These are phyloP conservation scores for Catharus ustulatus DNA, from an alignment of 2,797 vertebrate genomes.

Conservation along the genomic window DNA sequence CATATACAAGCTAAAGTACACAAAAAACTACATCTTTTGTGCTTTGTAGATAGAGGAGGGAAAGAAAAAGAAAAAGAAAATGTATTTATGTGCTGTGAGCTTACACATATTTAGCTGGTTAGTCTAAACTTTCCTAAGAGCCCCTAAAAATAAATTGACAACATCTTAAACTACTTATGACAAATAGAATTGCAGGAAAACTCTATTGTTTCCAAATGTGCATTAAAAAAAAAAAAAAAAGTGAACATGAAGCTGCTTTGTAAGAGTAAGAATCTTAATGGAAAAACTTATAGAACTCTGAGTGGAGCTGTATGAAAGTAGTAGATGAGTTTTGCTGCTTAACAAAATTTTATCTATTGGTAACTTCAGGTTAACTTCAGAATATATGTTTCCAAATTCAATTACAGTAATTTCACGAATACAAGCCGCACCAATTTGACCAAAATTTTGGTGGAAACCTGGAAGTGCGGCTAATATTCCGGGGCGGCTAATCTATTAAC, in stretches of 20 bases:
- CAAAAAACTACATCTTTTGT: neutral
- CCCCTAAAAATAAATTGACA: slow-evolving; percentile 42
- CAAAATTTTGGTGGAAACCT: no score
- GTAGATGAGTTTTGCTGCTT: neutral
- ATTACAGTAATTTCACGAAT: no score
- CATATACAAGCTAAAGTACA: neutral
- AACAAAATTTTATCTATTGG: neutral
- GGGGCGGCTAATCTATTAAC: no score
- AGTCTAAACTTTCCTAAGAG: neutral
- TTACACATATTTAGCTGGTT: neutral
- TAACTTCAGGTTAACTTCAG: neutral
- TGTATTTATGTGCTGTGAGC: neutral
- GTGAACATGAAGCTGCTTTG: neutral
- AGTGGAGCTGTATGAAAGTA: neutral
- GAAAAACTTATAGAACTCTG: neutral
- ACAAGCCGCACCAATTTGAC: no score
- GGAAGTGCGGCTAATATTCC: no score
- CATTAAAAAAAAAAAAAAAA: neutral
- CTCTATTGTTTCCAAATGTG: slow-evolving; percentile 27
- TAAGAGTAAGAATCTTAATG: neutral
- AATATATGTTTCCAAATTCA: neutral
- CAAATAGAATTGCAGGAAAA: slow-evolving; percentile 49
- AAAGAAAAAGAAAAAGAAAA: neutral
- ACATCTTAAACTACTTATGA: neutral
- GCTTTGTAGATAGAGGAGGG: neutral